Conservation (phyloP, 2,888 invertebrate species). For the Oligia fasciuncula region DNA sequence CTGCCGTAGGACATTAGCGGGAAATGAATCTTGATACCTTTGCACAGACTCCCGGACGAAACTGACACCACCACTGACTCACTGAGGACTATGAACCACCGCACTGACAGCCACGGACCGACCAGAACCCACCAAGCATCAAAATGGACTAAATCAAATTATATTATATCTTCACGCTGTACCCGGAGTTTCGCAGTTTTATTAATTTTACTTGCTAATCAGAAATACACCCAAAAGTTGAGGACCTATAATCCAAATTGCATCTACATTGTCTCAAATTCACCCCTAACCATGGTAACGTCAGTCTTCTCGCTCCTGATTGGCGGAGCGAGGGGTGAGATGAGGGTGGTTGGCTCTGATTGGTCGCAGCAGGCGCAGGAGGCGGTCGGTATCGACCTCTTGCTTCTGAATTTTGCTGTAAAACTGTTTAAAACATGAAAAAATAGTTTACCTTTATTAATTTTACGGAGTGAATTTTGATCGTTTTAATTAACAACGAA, state of each 20-base stretch:
- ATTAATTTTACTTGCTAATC: conserved; percentile 73
- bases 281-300: conserved; percentile 75
- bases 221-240: conserved; percentile 63
- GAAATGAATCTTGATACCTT: conserved; percentile 89
- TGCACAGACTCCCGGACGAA: conserved; percentile 72
- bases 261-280: conserved; percentile 25
- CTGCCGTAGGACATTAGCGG: conserved; percentile 90
- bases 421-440: conserved; percentile 45
- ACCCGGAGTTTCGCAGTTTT: conserved; percentile 73
- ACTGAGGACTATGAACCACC: conserved; percentile 29
- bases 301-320: conserved; percentile 82
- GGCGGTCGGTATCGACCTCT: conserved; percentile 81
- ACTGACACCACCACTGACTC: conserved; percentile 64
- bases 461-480: background rate
- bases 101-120: conserved; percentile 40
- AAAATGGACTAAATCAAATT: conserved; percentile 84
- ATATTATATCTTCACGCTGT: conserved; percentile 74
- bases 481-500: background rate
- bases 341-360: conserved; percentile 77
- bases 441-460: conserved; percentile 16
- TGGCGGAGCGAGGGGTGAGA: conserved; percentile 77
- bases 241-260: conserved; percentile 49
- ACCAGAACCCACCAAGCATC: conserved; percentile 65
- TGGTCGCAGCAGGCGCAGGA: conserved; percentile 81
- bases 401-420: conserved; percentile 68